A percentile compares a stretch with the other conserved stretches of the same genome.
phyloP scores from a whole-genome alignment of 2,888 invertebrate genomes.

The Ectobius pallidus region DNA sequence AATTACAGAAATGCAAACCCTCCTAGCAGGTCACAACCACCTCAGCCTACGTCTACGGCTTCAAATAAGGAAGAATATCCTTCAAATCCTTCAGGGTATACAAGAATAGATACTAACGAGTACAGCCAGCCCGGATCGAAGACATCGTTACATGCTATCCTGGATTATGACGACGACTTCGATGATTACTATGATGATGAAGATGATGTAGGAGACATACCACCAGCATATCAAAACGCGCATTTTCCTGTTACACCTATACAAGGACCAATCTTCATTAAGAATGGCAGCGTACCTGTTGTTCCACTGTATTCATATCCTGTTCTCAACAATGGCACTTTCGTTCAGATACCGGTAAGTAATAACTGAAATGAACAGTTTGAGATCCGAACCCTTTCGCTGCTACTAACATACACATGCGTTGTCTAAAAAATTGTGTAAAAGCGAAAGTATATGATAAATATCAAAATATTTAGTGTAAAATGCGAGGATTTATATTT shows the following conservation, averaged over 20 bases:
- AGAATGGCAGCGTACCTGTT: conserved; percentile 85
- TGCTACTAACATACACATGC: too few species aligned
- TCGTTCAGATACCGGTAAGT: conserved; percentile 91
- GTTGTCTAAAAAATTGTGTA: too few species aligned
- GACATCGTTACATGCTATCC: conserved; percentile 72
- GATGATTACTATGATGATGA: conserved; percentile 64
- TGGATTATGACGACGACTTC: conserved; percentile 72
- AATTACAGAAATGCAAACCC: conserved; percentile 22
- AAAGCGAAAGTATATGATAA: too few species aligned
- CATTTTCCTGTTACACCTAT: conserved; percentile 75
- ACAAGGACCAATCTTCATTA: conserved; percentile 81
- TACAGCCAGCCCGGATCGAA: conserved; percentile 54
- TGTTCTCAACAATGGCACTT: conserved; percentile 82
- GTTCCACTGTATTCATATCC: conserved; percentile 86
- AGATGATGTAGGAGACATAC: conserved; percentile 47
- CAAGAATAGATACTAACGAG: conserved; percentile 50
- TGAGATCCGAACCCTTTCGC: too few species aligned
- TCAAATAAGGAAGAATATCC: conserved; percentile 34
- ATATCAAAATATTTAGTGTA: too few species aligned
- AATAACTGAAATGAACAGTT: too few species aligned
- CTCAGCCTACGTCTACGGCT: not conserved
- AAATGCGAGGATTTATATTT: too few species aligned
- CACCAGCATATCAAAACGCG: conserved; percentile 31
- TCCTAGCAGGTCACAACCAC: not conserved
- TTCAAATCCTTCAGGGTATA: conserved; percentile 48